Base-by-base conservation (phyloP, 1,140 invertebrate species). In the Daktulosphaira vitifoliae region DNA sequence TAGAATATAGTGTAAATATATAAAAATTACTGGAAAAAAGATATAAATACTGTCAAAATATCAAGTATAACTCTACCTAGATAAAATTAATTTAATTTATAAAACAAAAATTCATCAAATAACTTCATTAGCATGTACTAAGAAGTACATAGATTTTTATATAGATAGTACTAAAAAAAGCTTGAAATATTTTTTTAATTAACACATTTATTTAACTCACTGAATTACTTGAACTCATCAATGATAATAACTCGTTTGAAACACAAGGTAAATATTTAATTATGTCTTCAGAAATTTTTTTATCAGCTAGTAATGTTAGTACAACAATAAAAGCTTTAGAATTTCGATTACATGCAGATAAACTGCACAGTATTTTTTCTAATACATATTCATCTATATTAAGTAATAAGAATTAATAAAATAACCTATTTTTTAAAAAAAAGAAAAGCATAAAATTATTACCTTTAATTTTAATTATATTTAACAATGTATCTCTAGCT, bases 401-500 rank as follows among this genome's bases (percentile, higher is more conserved):
- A 46, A 16, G 3, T n/a, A 54, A 23, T n/a, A 2, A 23, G 22
- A 23, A 54, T 20, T n/a, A n/a, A n/a, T n/a, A n/a, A n/a, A n/a
- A n/a, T n/a, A n/a, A n/a, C n/a, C n/a, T n/a, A n/a, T n/a, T n/a
- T n/a, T n/a, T n/a, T n/a, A n/a, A n/a, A n/a, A n/a, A 33, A 33
- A 33, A 33, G 5, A 33, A 48, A 15, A 20, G 3, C 16, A 18
- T 48, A 18, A 15, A 16, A 42, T n/a, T 16, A 39, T 15, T 29
- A 52, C 53, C 49, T 44, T 62, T 50, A 0, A 75, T 72, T 64
- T 73, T 73, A 0, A 79, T 71, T 25, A 80, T 71, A 66, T 76
- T 74, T 5, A 64, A 69, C 18, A 80, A 65, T 3, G 76, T 68
- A 64, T 78, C 75, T 2, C 72, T 74, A 5, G 75, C 71, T 18